Evolutionary conservation across 2,113 vertebrate genomes (phyloP), one percentile per base, ranked within the genome.

Genomic region (Lepus europaeus): DNA sequence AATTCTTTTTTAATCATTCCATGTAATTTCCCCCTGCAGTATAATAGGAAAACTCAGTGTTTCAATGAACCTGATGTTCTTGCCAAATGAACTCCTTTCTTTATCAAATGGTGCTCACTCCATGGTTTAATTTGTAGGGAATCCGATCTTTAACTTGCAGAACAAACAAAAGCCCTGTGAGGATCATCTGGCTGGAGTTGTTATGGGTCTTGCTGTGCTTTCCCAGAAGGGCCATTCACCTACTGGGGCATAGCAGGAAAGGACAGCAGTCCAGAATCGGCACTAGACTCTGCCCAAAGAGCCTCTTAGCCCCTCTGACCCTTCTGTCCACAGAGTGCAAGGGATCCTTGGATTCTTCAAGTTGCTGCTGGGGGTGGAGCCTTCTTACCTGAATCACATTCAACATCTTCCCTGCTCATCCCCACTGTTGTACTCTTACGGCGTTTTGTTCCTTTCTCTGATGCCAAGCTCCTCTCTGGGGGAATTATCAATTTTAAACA

Each of bases 271-370:
- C 10, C 13, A 7, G 22, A 0, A 5, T 39, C 13, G 14, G 1
- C 5, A 27, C 5, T 25, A 13, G 13, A 59, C 73, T 20, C 14
- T 19, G 29, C 11, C 59, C 14, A 9, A 45, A 45, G 39, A 22
- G 10, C 5, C 53, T n/a, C 4, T 6, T 23, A 1, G 1, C 1
- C 36, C 0, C 9, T 9, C 27, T 10, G 10, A 9, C 16, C 4
- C 89, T 9, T 27, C 20, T 6, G 11, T 63, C 12, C 7, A 3
- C 9, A 0, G 22, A 1, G 14, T 51, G 45, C 9, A 29, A 11
- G 9, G 29, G 29, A 31, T 31, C 1, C 45, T 45, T 45, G 45
- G 45, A 45, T 5, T 25, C 20, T 25, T n/a, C 25, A 31, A 19
- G 5, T 64, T 29, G 5, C 45, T 45, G 7, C 45, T 45, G 45